These are phyloP conservation scores for Saccopteryx bilineata DNA, from an alignment of 2,113 vertebrate species.

Conservation along the genomic window DNA sequence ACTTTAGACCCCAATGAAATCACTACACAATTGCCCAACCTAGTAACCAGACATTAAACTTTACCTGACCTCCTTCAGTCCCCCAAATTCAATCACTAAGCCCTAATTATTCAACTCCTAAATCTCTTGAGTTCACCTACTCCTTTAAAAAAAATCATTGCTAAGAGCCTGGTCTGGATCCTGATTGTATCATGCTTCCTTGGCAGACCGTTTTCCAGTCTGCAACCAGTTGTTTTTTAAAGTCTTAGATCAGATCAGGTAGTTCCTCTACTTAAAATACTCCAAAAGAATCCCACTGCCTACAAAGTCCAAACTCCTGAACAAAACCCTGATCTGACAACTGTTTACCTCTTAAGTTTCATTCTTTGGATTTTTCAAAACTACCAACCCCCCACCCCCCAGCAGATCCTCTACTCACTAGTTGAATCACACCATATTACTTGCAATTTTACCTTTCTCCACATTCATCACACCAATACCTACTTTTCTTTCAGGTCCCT, in stretches of 20 bases:
- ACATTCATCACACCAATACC: not conserved
- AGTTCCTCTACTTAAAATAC: not conserved
- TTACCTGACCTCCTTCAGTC: not conserved
- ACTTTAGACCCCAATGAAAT: constrained; percentile 41
- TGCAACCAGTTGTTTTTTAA: not conserved
- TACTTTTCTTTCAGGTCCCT: not conserved
- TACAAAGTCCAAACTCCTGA: not conserved
- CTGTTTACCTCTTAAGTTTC: not conserved
- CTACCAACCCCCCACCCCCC: not conserved
- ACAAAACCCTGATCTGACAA: not conserved
- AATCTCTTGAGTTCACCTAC: not conserved
- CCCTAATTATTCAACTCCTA: not conserved
- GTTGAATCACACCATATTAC: not conserved
- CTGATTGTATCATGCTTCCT: not conserved
- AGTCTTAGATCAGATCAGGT: constrained; percentile 10
- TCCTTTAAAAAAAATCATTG: not conserved
- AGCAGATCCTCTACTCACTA: not conserved
- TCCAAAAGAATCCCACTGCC: not conserved
- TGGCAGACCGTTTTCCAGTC: not conserved
- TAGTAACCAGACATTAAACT: not conserved
- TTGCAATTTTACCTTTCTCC: not conserved
- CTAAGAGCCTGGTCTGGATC: not conserved
- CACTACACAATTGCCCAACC: not conserved
- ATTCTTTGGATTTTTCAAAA: not conserved
- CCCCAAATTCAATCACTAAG: not conserved